Base-by-base conservation (phyloP, 2,113 vertebrate genomes). In the Ornithorhynchus anatinus region DNA sequence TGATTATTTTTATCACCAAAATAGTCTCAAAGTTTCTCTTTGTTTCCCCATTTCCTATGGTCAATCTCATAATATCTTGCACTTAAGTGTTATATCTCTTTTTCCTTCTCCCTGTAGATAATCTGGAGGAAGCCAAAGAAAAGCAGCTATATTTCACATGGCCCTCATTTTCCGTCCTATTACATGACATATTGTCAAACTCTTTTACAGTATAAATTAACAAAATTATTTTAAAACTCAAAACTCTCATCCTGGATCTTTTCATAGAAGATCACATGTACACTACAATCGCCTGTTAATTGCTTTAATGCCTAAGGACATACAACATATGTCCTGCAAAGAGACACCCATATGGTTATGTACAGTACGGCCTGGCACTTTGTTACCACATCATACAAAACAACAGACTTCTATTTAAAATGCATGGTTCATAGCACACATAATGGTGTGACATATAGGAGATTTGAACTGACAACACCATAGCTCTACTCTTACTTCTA, bases 281-380 rank as follows among this genome's bases (percentile, higher is more conserved):
- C 58, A 81, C 79, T 82, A 72, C 84, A 76, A 75, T 80, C 85
- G 72, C 47, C 68, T 81, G 74, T 69, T 85, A 86, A 81, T 88
- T 91, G 80, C 75, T 82, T 89, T 83, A 77, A 63, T 80, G 80
- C 79, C 76, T 83, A 53, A 60, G 77, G 82, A 82, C 82, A 51
- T 66, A 74, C 43, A 86, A 68, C 83, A 81, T 81, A 79, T 90
- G 81, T 87, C 86, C 84, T 86, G 54, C 71, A 79, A 79, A 78
- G 75, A 81, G 75, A 71, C 27, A 79, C 54, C 72, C 79, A 80
- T 78, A 83, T 86, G 84, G 79, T 72, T 73, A 58, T 81, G 68
- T 56, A 63, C 56, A 86, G 82, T 86, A 82, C 81, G 74, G 85
- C 81, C 76, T 79, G 47, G 77, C 84, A 85, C 78, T 84, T 59